Evolutionary conservation across 1,140 invertebrate genomes (phyloP), one percentile per base, ranked within the genome.

Genomic region (Drosophila bocqueti): DNA sequence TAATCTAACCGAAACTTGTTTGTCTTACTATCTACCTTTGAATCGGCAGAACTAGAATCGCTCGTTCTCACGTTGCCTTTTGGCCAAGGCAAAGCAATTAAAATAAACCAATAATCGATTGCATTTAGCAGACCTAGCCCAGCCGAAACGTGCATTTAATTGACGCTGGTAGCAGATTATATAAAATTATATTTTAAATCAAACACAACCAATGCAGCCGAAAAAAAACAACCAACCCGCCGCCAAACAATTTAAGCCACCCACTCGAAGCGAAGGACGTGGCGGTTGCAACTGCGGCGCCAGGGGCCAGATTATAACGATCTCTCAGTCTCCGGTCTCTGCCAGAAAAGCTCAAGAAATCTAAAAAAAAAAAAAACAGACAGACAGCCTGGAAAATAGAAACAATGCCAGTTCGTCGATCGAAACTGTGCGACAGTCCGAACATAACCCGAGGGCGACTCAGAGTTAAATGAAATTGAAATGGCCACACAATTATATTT

Each of bases 121-220:
- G 82, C 82, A 86, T 85, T 85, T 86, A 82, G 82, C 65, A 77
- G 69, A 62, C 49, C 58, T 57, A 57, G 42, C 50, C 58, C 75
- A 72, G 55, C 75, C 81, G 66, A 89, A 89, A 89, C 84, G 84
- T 89, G 84, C 84, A 89, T 90, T 89, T 89, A 89, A 89, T 89
- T 89, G 85, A 72, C 74, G 85, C 84, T 87, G 75, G 80, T 67
- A 87, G 80, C 75, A 84, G 74, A 89, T 89, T 89, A 89, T 87
- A 89, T 74, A 89, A 89, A 89, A 89, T 90, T 89, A 89, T 89
- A 89, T 90, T 89, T 89, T 90, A 89, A 89, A 89, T 89, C 84
- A 87, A 87, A 87, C 76, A 89, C 76, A 89, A 77, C 76, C 67
- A 78, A 63, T 74, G 57, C 81, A 72, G 49, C 65, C 47, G 47